phyloP scores from a whole-genome alignment of 2,113 vertebrate species.

The Notiomystis cincta region DNA sequence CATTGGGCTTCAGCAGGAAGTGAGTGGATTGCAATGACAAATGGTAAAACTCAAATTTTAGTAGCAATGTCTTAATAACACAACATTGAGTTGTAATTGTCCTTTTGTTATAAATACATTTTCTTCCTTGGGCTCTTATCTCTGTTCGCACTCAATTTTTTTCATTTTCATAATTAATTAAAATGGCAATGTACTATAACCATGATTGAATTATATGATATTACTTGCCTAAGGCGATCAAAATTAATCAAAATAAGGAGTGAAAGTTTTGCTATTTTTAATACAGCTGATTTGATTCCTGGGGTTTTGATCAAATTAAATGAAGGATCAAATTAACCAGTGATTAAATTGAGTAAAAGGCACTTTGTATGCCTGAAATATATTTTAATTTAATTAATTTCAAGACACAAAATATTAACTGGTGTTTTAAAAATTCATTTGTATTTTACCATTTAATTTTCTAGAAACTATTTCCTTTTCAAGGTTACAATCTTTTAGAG shows the following conservation, averaged over 20 bases:
- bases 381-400: slow-evolving; percentile 64
- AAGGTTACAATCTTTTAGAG: neutral
- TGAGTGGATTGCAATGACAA: neutral
- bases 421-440: slow-evolving; percentile 18
- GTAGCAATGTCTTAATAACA: slow-evolving; percentile 22
- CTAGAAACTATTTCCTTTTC: neutral
- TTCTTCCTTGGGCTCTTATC: slow-evolving; percentile 42
- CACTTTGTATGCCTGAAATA: slow-evolving; percentile 53
- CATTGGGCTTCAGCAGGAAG: neutral
- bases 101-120: slow-evolving; percentile 23
- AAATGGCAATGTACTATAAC: slow-evolving; percentile 57
- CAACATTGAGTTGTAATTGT: slow-evolving; percentile 20
- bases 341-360: slow-evolving; percentile 64
- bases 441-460: slow-evolving; percentile 32
- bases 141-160: slow-evolving; percentile 14
- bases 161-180: slow-evolving; percentile 67
- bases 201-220: slow-evolving; percentile 66
- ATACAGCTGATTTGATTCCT: slow-evolving; percentile 61
- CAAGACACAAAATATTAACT: slow-evolving; percentile 27
- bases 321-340: slow-evolving; percentile 58
- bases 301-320: slow-evolving; percentile 68
- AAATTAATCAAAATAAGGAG: slow-evolving; percentile 68
- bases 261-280: slow-evolving; percentile 66
- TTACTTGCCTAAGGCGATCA: slow-evolving; percentile 61
- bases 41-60: neutral